Conservation (phyloP, 2,113 vertebrate species). For the Gopherus flavomarginatus region DNA sequence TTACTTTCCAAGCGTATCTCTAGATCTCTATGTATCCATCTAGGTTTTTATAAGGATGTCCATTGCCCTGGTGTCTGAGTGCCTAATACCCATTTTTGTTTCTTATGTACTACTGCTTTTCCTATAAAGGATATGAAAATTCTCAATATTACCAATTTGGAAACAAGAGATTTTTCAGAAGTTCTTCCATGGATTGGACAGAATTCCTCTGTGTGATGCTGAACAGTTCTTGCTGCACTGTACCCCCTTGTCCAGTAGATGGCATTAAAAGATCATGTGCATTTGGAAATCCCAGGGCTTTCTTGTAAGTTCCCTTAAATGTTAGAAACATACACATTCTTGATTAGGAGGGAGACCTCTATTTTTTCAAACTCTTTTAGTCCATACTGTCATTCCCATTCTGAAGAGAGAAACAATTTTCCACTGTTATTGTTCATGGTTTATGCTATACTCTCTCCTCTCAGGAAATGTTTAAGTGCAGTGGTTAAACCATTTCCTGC, state of each 20-base stretch:
- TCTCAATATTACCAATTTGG: background rate
- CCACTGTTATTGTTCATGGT: background rate
- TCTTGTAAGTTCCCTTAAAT: rapidly evolving
- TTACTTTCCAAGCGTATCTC: rapidly evolving
- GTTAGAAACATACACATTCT: rapidly evolving
- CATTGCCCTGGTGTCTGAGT: rapidly evolving
- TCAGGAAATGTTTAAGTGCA: rapidly evolving
- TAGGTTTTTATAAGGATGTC: rapidly evolving
- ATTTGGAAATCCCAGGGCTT: rapidly evolving
- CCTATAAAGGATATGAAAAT: rapidly evolving
- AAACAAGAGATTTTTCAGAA: background rate
- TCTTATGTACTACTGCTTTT: conserved; percentile 24
- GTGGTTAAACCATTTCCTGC: background rate
- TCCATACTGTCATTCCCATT: rapidly evolving
- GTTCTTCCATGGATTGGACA: background rate
- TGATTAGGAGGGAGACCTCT: rapidly evolving
- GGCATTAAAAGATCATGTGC: conserved; percentile 38
- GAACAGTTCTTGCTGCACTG: background rate
- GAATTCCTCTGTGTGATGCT: background rate
- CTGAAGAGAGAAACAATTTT: background rate
- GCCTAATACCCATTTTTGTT: background rate
- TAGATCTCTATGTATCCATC: rapidly evolving
- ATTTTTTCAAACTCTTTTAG: background rate
- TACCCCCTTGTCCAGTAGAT: conserved; percentile 28
- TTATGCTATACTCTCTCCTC: rapidly evolving